phyloP scores from a whole-genome alignment of 1,140 invertebrate genomes.

The Anoplolepis gracilipes region DNA sequence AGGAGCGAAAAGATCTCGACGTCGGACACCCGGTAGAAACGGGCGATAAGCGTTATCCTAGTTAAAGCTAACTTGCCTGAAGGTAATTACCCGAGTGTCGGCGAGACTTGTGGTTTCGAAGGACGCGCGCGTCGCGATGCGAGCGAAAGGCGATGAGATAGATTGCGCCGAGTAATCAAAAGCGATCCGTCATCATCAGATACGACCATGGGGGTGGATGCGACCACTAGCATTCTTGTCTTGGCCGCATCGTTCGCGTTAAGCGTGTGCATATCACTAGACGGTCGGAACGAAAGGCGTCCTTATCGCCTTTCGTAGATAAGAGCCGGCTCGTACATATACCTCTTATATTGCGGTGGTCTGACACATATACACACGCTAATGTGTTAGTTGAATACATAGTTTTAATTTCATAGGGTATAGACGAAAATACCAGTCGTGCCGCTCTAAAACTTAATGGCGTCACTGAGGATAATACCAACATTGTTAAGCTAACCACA shows the following conservation, averaged over 20 bases:
- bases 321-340: constrained; percentile 42
- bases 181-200: constrained; percentile 77
- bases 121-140: neutral
- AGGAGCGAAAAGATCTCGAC: neutral
- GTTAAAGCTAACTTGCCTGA: constrained; percentile 56
- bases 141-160: constrained; percentile 66
- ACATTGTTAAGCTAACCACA: neutral
- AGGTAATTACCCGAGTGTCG: constrained; percentile 70
- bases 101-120: neutral
- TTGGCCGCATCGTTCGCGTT: constrained; percentile 5
- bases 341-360: neutral
- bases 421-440: constrained; percentile 6
- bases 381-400: constrained; percentile 29
- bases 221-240: constrained; percentile 17
- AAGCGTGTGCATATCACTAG: constrained; percentile 35
- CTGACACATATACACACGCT: constrained; percentile 1
- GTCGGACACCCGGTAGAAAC: neutral
- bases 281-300: constrained; percentile 16
- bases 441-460: neutral
- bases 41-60: constrained; percentile 61
- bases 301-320: constrained; percentile 65
- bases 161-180: constrained; percentile 75
- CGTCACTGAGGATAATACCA: neutral
- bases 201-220: constrained; percentile 42
- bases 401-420: constrained; percentile 64